These are phyloP conservation scores for Aphelenchoides besseyi DNA, from an alignment of 1,140 invertebrate genomes.

Conservation along the genomic window DNA sequence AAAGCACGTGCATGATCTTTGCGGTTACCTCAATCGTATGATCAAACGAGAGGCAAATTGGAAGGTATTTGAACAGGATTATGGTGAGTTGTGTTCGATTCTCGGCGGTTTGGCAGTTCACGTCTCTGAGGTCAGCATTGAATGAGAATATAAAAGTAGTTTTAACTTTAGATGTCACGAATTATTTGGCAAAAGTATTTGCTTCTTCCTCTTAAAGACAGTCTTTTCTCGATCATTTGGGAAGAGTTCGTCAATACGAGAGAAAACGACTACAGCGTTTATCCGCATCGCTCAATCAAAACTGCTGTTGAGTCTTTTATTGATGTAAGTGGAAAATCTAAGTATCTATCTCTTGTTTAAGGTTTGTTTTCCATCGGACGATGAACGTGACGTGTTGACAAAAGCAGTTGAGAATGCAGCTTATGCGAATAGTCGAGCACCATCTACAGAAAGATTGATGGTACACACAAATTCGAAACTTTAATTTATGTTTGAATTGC, in stretches of 20 bases:
- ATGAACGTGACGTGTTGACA: neutral
- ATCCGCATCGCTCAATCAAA: neutral
- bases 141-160: neutral
- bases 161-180: slow-evolving; percentile 13
- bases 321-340: neutral
- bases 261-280: neutral
- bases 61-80: slow-evolving; percentile 9
- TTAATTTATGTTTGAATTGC: neutral
- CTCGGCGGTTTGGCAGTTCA: neutral
- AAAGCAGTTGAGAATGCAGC: neutral
- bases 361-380: slow-evolving; percentile 19
- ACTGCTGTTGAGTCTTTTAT: slow-evolving; percentile 7
- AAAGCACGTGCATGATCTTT: slow-evolving; percentile 11
- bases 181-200: slow-evolving; percentile 15
- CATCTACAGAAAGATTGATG: neutral
- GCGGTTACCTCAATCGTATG: slow-evolving; percentile 11
- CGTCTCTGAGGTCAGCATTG: neutral
- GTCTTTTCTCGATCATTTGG: slow-evolving; percentile 15
- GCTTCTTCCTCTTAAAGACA: neutral
- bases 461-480: neutral
- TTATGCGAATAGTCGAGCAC: neutral
- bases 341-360: neutral
- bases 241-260: neutral
- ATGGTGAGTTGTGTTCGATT: neutral
- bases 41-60: neutral